Evolutionary conservation across 2,113 vertebrate genomes (phyloP), one percentile per base, ranked within the genome.

Genomic region (Paramisgurnus dabryanus): DNA sequence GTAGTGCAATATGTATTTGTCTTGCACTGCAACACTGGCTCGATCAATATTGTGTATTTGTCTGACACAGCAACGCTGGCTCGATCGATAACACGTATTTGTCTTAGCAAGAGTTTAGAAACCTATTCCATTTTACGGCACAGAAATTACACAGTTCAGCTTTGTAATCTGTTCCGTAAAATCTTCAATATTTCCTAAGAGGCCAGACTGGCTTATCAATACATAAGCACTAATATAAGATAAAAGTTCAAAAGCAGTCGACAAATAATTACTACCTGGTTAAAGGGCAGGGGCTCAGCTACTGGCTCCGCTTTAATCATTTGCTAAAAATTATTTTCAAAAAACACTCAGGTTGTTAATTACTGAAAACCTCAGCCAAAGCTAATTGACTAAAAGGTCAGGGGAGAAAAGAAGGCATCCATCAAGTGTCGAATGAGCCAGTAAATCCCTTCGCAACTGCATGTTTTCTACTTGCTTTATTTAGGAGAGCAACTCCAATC

Each of bases 341-440:
- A 65, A 61, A 67, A 27, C 53, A 57, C 39, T 10, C 58, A 34
- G 53, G 13, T 58, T 75, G 15, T 74, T 78, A 63, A 73, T 79
- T 69, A 81, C 73, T 74, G 39, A 68, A 78, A 74, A 60, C 67
- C 50, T 39, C 43, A 65, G 79, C 67, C 75, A 41, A 74, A 43
- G 53, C 64, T 57, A 81, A 78, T 79, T 84, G 80, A 76, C 68
- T 75, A 78, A 84, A 77, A 81, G 57, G 57, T 66, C 65, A 41
- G 13, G 0, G 8, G 41, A 49, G 71, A 66, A 74, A 71, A 67
- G 39, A 27, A 61, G 15, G 64, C 49, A 74, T 66, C 7, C 11
- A 39, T 55, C 49, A 57, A 27, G 27, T 69, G 76, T 71, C 66
- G n/a, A 60, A 67, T 47, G 76, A 71, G 66, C 66, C 49, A 4